phyloP scores from a whole-genome alignment of 2,888 invertebrate genomes.

The Sinelater perroti region DNA sequence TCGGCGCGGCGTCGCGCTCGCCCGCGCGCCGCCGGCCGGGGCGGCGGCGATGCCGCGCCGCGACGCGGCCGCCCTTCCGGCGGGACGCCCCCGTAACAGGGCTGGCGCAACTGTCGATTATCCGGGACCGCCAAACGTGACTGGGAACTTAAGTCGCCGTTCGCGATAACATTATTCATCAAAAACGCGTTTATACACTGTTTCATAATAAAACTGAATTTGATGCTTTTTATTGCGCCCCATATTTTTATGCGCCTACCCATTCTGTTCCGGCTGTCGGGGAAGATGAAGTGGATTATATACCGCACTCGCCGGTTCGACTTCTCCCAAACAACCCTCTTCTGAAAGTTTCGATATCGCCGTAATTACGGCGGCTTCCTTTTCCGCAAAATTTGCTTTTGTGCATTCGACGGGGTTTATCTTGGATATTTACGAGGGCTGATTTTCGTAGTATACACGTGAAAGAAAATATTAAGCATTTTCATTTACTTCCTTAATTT shows the following conservation, averaged over 20 bases:
- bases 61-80: constrained; percentile 20
- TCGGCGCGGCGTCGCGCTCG: constrained; percentile 43
- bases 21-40: constrained; percentile 12
- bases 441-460: no score
- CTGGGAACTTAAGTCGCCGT: constrained; percentile 52
- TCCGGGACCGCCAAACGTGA: constrained; percentile 60
- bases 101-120: constrained; percentile 59
- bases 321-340: no score
- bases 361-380: no score
- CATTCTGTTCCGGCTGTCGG: constrained; percentile 37
- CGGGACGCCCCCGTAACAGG: constrained; percentile 46
- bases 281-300: constrained; percentile 36
- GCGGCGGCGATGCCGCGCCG: constrained; percentile 24
- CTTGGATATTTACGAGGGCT: no score
- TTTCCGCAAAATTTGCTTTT: no score
- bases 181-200: constrained; percentile 60
- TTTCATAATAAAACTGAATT: constrained; percentile 60
- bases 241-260: constrained; percentile 37
- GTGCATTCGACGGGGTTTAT: no score
- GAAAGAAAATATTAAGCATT: no score
- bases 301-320: no score
- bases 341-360: no score
- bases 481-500: no score
- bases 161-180: constrained; percentile 60
- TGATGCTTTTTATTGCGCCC: constrained; percentile 54